phyloP scores from a whole-genome alignment of 2,888 invertebrate genomes.

The Thymelicus acteon region DNA sequence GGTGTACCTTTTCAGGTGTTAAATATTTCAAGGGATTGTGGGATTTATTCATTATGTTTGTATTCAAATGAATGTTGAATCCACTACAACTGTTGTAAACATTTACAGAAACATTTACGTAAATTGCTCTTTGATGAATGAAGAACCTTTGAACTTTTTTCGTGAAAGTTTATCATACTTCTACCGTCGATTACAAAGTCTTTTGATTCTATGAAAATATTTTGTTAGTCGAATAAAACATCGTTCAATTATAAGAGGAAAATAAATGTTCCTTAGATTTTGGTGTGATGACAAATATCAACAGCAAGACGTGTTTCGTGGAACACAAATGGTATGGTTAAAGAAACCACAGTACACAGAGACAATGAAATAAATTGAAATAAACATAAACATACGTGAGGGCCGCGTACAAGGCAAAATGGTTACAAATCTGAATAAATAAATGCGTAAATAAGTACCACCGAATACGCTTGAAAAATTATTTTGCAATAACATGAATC shows the following conservation, averaged over 20 bases:
- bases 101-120: too few relatives aligned
- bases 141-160: background rate
- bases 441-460: constrained; percentile 5
- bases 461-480: constrained; percentile 15
- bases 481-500: constrained; percentile 26
- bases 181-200: background rate
- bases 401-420: background rate
- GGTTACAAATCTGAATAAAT: constrained; percentile 5
- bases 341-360: background rate
- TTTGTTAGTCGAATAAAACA: background rate
- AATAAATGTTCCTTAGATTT: background rate
- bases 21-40: background rate
- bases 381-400: background rate
- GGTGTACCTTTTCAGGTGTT: too few relatives aligned
- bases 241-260: background rate
- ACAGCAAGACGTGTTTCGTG: background rate
- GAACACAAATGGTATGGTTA: background rate
- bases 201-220: background rate
- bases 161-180: background rate
- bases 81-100: too few relatives aligned
- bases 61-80: too few relatives aligned
- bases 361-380: background rate
- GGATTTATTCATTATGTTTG: background rate
- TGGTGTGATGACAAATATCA: background rate
- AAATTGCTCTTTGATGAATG: background rate